These are phyloP conservation scores for Rhizoglyphus robini DNA, from an alignment of 1,140 invertebrate genomes.

Conservation along the genomic window DNA sequence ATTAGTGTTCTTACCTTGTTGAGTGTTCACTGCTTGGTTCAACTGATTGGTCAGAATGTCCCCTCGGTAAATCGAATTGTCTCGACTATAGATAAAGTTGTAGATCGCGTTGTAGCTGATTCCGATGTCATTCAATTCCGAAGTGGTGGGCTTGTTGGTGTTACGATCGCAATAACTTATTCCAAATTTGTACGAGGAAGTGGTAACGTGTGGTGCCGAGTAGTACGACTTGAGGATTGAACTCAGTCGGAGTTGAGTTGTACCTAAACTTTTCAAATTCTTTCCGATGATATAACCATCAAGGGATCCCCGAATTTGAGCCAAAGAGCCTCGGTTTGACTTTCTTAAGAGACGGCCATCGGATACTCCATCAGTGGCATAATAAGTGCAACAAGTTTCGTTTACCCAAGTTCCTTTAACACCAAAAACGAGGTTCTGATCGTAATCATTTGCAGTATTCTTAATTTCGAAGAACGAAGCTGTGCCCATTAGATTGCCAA, in stretches of 20 bases:
- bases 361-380: not conserved
- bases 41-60: not conserved
- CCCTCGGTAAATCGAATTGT: not conserved
- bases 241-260: conserved; percentile 11
- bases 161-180: conserved; percentile 15
- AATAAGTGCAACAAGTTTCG: conserved; percentile 14
- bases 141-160: not conserved
- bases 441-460: not conserved
- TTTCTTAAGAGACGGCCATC: not conserved
- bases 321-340: conserved; percentile 10
- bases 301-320: conserved; percentile 19
- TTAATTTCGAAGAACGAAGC: not conserved
- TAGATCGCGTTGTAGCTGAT: not conserved
- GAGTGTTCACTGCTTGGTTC: not conserved
- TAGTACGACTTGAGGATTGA: conserved; percentile 21
- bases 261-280: not conserved
- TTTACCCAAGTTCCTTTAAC: conserved; percentile 17
- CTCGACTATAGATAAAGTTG: not conserved
- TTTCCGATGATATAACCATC: conserved; percentile 23
- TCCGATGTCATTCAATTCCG: not conserved
- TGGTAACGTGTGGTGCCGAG: not conserved
- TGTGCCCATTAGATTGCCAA: conserved; percentile 14
- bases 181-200: not conserved
- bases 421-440: not conserved
- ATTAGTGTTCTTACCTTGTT: no score